Evolutionary conservation across 2,888 invertebrate species (phyloP).

Genomic region (Torymus texanus): DNA sequence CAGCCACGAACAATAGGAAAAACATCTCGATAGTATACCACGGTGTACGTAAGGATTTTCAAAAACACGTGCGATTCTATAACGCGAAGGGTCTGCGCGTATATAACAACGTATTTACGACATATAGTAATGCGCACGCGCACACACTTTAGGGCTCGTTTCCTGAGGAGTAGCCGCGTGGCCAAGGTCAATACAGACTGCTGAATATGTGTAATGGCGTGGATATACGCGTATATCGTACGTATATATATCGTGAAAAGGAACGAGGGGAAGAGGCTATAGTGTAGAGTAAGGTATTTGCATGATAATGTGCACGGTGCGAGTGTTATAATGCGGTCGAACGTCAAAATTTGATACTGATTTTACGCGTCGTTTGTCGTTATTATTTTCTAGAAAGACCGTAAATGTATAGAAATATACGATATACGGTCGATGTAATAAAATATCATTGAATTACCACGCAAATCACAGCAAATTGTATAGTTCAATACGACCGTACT

Average conservation of each 20-base stretch:
- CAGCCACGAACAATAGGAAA: background rate
- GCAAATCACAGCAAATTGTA: too few species aligned
- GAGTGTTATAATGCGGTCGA: background rate
- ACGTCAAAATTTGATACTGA: background rate
- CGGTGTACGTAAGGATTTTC: background rate
- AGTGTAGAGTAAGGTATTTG: slow-evolving; percentile 3
- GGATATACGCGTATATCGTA: background rate
- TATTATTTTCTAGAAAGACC: too few species aligned
- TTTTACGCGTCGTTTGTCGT: background rate
- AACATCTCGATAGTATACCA: background rate
- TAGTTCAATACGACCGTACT: too few species aligned
- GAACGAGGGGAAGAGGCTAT: too few species aligned
- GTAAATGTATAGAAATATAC: too few species aligned
- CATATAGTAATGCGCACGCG: slow-evolving; percentile 33
- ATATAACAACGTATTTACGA: slow-evolving; percentile 33
- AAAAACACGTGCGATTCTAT: slow-evolving; percentile 20
- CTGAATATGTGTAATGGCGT: slow-evolving; percentile 9
- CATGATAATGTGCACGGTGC: background rate
- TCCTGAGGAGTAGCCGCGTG: slow-evolving; percentile 1
- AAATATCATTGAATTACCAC: too few species aligned
- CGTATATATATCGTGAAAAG: background rate
- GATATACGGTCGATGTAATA: too few species aligned
- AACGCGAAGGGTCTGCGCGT: background rate
- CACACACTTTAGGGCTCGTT: slow-evolving; percentile 29
- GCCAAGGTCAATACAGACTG: slow-evolving; percentile 16